Evolutionary conservation across 2,888 invertebrate genomes (phyloP), one percentile per base, ranked within the genome.

Genomic region (Stenotaenia linearis): DNA sequence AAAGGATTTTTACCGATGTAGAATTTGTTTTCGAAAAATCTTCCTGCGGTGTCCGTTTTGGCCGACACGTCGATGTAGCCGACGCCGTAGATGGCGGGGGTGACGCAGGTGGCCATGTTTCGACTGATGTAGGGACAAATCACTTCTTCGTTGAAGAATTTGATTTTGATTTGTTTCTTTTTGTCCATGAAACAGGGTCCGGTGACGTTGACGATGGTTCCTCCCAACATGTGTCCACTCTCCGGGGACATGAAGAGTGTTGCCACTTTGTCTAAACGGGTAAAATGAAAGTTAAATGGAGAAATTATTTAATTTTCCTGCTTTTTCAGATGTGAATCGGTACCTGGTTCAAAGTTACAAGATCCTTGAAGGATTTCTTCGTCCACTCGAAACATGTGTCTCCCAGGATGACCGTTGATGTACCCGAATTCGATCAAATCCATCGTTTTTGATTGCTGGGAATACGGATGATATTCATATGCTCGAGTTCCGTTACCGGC

Each of bases 221-320:
- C 98, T 2, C 98, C 98, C 82, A 98, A 89, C 98, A 98, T 98
- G 86, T 95, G 96, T 4, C 97, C 98, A 84, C 95, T 95, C 86
- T 97, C 96, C 0, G 97, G 97, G 0, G 97, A 96, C 84, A 96
- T 86, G 0, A 93, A 92, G 80, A 96, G 89, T 85, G 93, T 91
- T 0, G 94, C 91, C 23, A 10, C 12, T 45, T 92, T 93, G 84
- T 93, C 95, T 94, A 83, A 4, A 76, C 32, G n/a, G n/a, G n/a
- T n/a, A n/a, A 30, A 25, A 61, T 61, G 10, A n/a, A n/a, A n/a
- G n/a, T n/a, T n/a, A n/a, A n/a, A n/a, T n/a, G n/a, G n/a, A n/a
- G n/a, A n/a, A n/a, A n/a, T n/a, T n/a, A n/a, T n/a, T n/a, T n/a
- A n/a, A n/a, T n/a, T n/a, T n/a, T n/a, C n/a, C n/a, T n/a, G n/a